Evolutionary conservation across 2,113 vertebrate genomes (phyloP).

Genomic region (Tretioscincus oriximinensis): DNA sequence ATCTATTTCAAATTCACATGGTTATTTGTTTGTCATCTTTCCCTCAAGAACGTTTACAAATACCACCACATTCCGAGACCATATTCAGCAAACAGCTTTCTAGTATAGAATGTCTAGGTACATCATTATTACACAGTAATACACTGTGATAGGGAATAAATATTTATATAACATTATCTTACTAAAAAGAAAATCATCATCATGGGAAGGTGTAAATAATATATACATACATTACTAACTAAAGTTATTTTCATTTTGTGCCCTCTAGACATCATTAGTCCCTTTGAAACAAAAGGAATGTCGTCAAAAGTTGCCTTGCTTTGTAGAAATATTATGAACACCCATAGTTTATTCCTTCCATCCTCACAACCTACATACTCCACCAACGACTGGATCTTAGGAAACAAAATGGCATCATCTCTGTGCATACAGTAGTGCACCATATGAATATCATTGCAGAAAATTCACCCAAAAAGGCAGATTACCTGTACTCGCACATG

Average conservation of each 20-base stretch:
- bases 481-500: too few species aligned
- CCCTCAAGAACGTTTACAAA: not conserved
- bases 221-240: conserved; percentile 62
- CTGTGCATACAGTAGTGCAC: too few species aligned
- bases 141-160: conserved; percentile 22
- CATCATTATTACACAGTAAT: not conserved
- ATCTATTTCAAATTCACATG: too few species aligned
- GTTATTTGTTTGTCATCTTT: not conserved
- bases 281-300: conserved; percentile 51
- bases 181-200: conserved; percentile 39
- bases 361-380: not conserved
- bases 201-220: conserved; percentile 67
- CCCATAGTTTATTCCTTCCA: conserved; percentile 12
- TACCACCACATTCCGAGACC: not conserved
- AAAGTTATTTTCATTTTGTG: conserved; percentile 67
- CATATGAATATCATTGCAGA: too few species aligned
- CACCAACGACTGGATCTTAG: not conserved
- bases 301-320: conserved; percentile 66
- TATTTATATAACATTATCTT: conserved; percentile 3
- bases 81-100: conserved; percentile 14
- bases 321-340: conserved; percentile 29
- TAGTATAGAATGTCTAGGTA: not conserved
- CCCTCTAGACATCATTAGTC: conserved; percentile 67
- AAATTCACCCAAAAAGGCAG: too few species aligned
- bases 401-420: not conserved